Evolutionary conservation across 1,140 invertebrate species (phyloP), one percentile per base, ranked within the genome.

Genomic region (Brachionus calyciflorus): DNA sequence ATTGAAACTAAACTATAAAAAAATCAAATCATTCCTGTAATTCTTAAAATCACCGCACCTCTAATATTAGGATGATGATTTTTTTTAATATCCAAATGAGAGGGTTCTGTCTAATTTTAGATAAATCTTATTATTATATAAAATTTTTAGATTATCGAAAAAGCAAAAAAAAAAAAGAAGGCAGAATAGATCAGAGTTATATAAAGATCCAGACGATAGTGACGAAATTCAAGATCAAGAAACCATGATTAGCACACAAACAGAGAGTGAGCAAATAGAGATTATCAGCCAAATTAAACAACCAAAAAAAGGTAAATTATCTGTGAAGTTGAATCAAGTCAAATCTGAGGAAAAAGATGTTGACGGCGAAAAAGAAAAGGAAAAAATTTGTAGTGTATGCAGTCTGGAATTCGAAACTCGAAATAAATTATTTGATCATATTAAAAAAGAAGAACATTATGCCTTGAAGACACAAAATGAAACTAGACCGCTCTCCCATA

Each of bases 391-490:
- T 60, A 19, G 17, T n/a, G 24, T 68, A 19, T 83, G 82, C 65
- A 53, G 77, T 30, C 40, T 78, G 63, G 57, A 46, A n/a, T 82
- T 81, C 77, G 78, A 77, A 28, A 79, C 82, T 10, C 68, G 82
- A 53, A 83, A 83, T 73, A 82, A 82, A 80, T 65, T 83, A 41
- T 83, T 83, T 80, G 78, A 81, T 7, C 82, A 83, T 77, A 81
- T 83, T 24, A 82, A 83, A 57, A 78, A 79, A 75, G 78, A 73
- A 48, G 82, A 81, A 9, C 82, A 83, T 78, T 81, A 80, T 17
- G 68, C 69, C 24, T 17, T 78, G 17, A 77, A 77, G 12, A 1
- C 37, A 2, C 3, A 24, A 19, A 14, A 40, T 40, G 37, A 55
- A 60, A 60, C 12, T 75, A 7, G 30, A 51, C 44, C 41, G 33